phyloP scores from a whole-genome alignment of 1,140 invertebrate species.

The Drosophila ananassae region DNA sequence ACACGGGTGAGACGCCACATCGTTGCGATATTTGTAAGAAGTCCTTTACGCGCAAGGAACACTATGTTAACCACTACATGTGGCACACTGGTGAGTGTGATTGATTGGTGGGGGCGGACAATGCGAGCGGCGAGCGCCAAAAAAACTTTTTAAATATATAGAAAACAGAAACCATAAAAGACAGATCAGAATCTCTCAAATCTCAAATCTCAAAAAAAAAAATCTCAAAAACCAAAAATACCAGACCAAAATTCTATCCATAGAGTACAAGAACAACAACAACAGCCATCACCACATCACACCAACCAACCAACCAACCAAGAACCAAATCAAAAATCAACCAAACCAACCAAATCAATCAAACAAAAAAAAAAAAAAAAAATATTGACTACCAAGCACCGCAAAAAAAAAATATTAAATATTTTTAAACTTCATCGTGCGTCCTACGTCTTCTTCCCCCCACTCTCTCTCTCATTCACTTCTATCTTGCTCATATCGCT shows the following conservation, averaged over 20 bases:
- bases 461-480: conserved; percentile 42
- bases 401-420: conserved; percentile 35
- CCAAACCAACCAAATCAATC: conserved; percentile 45
- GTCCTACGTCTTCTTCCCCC: conserved; percentile 65
- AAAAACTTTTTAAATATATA: not conserved
- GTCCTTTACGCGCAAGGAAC: conserved; percentile 93
- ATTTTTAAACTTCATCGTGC: conserved; percentile 58
- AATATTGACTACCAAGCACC: conserved; percentile 61
- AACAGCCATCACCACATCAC: conserved; percentile 75
- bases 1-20: conserved; percentile 93
- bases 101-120: conserved; percentile 86
- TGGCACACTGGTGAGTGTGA: conserved; percentile 89
- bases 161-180: conserved; percentile 37
- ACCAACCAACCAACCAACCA: conserved; percentile 70
- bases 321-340: conserved; percentile 55
- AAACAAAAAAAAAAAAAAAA: conserved; percentile 47
- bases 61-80: conserved; percentile 92
- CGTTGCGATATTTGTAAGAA: conserved; percentile 93
- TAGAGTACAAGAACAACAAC: conserved; percentile 62
- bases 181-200: conserved; percentile 43
- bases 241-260: conserved; percentile 46
- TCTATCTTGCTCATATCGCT: conserved; percentile 52
- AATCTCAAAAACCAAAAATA: conserved; percentile 34
- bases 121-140: conserved; percentile 77
- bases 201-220: too few relatives aligned